phyloP scores from a whole-genome alignment of 1,140 invertebrate species.

The Eubasilissa regina region DNA sequence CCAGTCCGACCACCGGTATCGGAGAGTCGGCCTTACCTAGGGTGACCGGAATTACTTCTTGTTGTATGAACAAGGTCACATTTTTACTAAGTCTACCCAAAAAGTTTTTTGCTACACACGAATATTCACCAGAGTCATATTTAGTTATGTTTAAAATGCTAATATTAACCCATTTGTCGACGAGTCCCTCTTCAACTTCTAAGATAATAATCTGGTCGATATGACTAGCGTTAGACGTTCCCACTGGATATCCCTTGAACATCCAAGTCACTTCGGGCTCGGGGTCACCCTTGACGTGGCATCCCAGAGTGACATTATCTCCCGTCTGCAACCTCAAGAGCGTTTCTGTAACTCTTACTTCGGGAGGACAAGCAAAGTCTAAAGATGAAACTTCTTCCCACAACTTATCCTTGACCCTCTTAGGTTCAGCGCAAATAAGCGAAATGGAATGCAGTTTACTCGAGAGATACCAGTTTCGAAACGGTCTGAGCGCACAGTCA shows the following conservation, averaged over 20 bases:
- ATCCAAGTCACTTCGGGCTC: conserved; percentile 85
- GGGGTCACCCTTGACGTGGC: conserved; percentile 82
- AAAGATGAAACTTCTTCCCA: conserved; percentile 79
- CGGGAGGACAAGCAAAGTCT: conserved; percentile 84
- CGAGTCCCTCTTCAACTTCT: conserved; percentile 66
- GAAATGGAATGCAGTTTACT: conserved; percentile 79
- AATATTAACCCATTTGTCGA: conserved; percentile 79
- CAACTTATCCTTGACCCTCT: conserved; percentile 72
- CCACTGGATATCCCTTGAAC: conserved; percentile 73
- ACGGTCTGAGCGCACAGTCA: conserved; percentile 83
- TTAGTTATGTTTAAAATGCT: conserved; percentile 80
- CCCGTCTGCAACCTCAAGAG: conserved; percentile 79
- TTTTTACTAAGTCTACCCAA: conserved; percentile 81
- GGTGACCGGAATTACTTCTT: conserved; percentile 78
- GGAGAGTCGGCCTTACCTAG: conserved; percentile 76
- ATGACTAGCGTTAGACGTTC: conserved; percentile 52
- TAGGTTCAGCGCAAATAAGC: conserved; percentile 77
- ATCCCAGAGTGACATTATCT: conserved; percentile 83
- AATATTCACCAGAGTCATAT: conserved; percentile 83
- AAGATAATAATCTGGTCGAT: conserved; percentile 67
- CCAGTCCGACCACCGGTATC: conserved; percentile 74
- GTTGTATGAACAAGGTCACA: conserved; percentile 80
- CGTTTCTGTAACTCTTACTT: conserved; percentile 73
- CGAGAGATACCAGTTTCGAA: conserved; percentile 82
- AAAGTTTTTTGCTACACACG: conserved; percentile 83